Base-by-base conservation (phyloP, 2,113 vertebrate species). In the Steatornis caripensis region DNA sequence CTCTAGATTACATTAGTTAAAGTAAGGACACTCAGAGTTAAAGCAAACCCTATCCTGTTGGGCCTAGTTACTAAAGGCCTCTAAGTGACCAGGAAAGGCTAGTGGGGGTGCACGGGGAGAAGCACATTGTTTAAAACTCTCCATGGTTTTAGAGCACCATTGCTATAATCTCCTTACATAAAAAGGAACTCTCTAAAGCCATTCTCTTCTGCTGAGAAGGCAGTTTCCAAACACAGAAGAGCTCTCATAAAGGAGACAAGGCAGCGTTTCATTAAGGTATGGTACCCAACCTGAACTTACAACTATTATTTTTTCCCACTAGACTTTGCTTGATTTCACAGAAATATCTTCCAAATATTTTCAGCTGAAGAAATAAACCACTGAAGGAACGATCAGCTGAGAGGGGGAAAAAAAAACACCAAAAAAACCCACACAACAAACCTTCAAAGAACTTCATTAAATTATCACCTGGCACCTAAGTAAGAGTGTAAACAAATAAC, bases 51-150 rank as follows among this genome's bases (percentile, higher is more conserved):
- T 54, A 70, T 17, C 23, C 30, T 68, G 14, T 19, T 70, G 22
- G 48, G 46, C 30, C 71, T 64, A 77, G 23, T 78, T 72, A 78
- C 17, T 72, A 89, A 51, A 66, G 34, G 20, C 15, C 22, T 60
- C 61, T 17, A 88, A 43, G 19, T 30, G 21, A 92, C 16, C 36
- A 74, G 15, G 12, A 69, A 79, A 78, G 24, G 13, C 12, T 49
- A 80, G 36, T 48, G 12, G 6, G 36, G 21, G 11, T 7, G 1
- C 22, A 48, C 0, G 2, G 17, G 13, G 4, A 61, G 30, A 86
- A 89, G 37, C 2, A 21, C 4, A 6, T 9, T 29, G 53, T 46
- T 58, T 46, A 34, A 22, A 78, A 66, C 15, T 22, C 34, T 32
- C 43, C 43, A 27, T 15, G 9, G 24, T 87, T 94, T 83, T 34